phyloP scores from a whole-genome alignment of 2,888 invertebrate species.

The Anarsia innoxiella region DNA sequence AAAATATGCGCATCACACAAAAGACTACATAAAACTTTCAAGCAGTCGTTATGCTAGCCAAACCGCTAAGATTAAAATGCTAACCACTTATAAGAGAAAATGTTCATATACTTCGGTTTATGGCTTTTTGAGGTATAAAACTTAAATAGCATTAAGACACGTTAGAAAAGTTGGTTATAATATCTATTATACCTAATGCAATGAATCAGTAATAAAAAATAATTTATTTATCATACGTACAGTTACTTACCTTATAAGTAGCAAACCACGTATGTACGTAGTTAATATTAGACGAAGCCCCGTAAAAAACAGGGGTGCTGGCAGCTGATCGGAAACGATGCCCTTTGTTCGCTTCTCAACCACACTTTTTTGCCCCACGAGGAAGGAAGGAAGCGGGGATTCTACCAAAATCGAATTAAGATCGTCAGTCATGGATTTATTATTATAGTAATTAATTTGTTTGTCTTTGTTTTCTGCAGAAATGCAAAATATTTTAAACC shows the following conservation, averaged over 20 bases:
- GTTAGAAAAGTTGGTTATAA: background rate
- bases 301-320: slow-evolving; percentile 58
- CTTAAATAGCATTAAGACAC: background rate
- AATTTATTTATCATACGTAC: too few relatives aligned
- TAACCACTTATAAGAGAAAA: background rate
- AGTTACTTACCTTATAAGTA: slow-evolving; percentile 30
- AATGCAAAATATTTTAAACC: too few relatives aligned
- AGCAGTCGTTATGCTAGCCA: slow-evolving; percentile 1
- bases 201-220: background rate
- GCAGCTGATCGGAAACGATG: slow-evolving; percentile 75
- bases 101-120: background rate
- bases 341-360: slow-evolving; percentile 64
- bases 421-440: background rate
- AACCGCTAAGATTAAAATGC: background rate
- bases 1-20: too few relatives aligned
- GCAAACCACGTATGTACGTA: slow-evolving; percentile 30
- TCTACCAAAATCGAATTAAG: slow-evolving; percentile 22
- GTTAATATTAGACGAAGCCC: slow-evolving; percentile 68
- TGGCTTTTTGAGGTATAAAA: background rate
- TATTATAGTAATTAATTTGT: too few relatives aligned
- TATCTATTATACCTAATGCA: background rate
- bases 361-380: slow-evolving; percentile 43
- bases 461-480: too few relatives aligned
- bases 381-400: slow-evolving; percentile 55
- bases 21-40: too few relatives aligned